A percentile compares a stretch with the other conserved stretches of the same genome.
These are phyloP conservation scores for Noctuana brunneofusca DNA, from an alignment of 2,888 invertebrate genomes.

Conservation along the genomic window DNA sequence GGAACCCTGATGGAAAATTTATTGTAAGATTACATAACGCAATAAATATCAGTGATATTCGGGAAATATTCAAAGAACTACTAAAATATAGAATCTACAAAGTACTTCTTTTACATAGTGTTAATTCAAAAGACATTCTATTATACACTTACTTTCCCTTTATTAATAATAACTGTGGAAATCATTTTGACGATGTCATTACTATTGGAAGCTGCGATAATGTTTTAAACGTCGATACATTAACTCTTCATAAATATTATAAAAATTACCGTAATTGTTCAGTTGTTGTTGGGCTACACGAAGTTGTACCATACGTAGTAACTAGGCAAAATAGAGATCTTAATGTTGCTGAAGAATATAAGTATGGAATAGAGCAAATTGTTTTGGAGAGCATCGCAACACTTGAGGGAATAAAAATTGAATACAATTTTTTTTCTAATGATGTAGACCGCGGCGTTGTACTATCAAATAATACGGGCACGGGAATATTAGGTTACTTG, in stretches of 20 bases:
- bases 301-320: conserved; percentile 51
- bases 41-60: neutral
- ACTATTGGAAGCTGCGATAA: conserved; percentile 34
- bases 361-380: conserved; percentile 55
- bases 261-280: conserved; percentile 47
- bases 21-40: conserved; percentile 23
- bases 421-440: conserved; percentile 42
- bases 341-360: conserved; percentile 40
- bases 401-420: conserved; percentile 45
- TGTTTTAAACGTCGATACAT: neutral
- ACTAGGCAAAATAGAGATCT: conserved; percentile 45
- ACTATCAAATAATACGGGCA: conserved; percentile 52
- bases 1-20: conserved; percentile 39
- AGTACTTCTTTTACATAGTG: conserved; percentile 1
- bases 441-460: conserved; percentile 49
- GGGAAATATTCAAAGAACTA: conserved; percentile 15
- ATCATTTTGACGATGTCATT: conserved; percentile 21
- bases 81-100: conserved; percentile 24
- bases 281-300: conserved; percentile 49
- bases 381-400: conserved; percentile 51
- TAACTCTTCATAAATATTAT: neutral
- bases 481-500: conserved; percentile 51
- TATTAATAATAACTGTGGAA: conserved; percentile 37
- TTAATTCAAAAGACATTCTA: neutral
- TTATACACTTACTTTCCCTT: conserved; percentile 39